Evolutionary conservation across 2,888 invertebrate genomes (phyloP), one percentile per base, ranked within the genome.

Genomic region (Anaspis maculata): DNA sequence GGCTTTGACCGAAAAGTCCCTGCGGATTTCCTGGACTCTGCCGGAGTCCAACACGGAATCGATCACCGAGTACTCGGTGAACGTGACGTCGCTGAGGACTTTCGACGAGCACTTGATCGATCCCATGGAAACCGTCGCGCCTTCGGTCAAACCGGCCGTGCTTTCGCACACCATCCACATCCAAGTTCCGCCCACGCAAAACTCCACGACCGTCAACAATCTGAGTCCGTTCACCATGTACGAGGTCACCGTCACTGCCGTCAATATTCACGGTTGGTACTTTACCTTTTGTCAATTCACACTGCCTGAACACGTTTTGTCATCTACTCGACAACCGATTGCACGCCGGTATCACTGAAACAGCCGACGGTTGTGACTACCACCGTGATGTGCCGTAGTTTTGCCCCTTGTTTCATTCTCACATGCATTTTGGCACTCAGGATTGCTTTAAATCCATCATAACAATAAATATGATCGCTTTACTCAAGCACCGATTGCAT

Each of bases 191-290:
- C 69, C 70, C 3, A 74, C 73, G 42, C 71, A 72, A 46, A 79
- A 74, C 1, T 70, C 64, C 30, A 66, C 78, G 0, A 61, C 75
- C 0, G 55, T 86, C 2, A 74, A 73, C 46, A 73, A 79, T 54
- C 66, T 88, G 19, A 68, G 71, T 7, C 83, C 87, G 0, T 81
- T 83, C 53, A 86, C 85, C 1, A 87, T 87, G 87, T 88, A 88
- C 58, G 84, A 87, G 53, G 71, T 87, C 3, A 73, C 77, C 0
- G 79, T 88, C 6, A 77, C 76, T 0, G 80, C 86, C 0, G 72
- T 71, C 32, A 88, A 87, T 57, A 71, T 73, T 11, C 80, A 80
- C 55, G 88, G 88, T 0, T 72, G n/a, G n/a, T n/a, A n/a, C n/a
- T n/a, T n/a, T n/a, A n/a, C n/a, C n/a, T n/a, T n/a, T n/a, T n/a